These are phyloP conservation scores for Macaria liturata DNA, from an alignment of 2,888 invertebrate genomes.

Conservation along the genomic window DNA sequence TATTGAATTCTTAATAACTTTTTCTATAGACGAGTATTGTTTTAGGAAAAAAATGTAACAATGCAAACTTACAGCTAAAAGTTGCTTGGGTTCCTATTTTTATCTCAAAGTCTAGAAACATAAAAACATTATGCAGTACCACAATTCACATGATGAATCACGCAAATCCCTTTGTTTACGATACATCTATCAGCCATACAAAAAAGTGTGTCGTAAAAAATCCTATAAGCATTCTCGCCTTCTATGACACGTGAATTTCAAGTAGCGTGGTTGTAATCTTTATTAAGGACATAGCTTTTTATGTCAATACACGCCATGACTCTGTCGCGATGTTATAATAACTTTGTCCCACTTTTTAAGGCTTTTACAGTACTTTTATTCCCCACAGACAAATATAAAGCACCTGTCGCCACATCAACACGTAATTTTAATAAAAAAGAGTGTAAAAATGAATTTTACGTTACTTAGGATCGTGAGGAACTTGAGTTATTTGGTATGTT, in stretches of 20 bases:
- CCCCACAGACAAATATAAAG: constrained; percentile 27
- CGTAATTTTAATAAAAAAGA: constrained; percentile 27
- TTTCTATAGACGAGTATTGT: too few species aligned
- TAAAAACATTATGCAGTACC: too few species aligned
- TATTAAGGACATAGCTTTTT: constrained; percentile 34
- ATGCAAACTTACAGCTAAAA: too few species aligned
- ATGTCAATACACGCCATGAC: constrained; percentile 32
- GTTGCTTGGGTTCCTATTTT: too few species aligned
- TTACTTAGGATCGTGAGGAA: constrained; percentile 5
- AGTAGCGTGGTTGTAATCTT: constrained; percentile 25
- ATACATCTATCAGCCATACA: too few species aligned
- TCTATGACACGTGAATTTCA: constrained; percentile 16
- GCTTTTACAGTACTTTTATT: constrained; percentile 37
- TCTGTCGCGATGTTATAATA: constrained; percentile 23
- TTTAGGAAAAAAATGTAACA: too few species aligned
- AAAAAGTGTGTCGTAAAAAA: not conserved
- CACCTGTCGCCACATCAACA: constrained; percentile 27
- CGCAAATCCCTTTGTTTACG: too few species aligned
- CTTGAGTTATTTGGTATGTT: constrained; percentile 1
- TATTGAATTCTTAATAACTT: constrained; percentile 15
- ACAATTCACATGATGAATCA: too few species aligned
- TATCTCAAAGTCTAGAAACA: too few species aligned
- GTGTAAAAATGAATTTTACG: constrained; percentile 18
- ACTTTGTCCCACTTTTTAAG: constrained; percentile 34
- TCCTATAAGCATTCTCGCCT: constrained; percentile 6